phyloP scores from a whole-genome alignment of 1,140 invertebrate species.

The honey bee (Apis mellifera) region DNA sequence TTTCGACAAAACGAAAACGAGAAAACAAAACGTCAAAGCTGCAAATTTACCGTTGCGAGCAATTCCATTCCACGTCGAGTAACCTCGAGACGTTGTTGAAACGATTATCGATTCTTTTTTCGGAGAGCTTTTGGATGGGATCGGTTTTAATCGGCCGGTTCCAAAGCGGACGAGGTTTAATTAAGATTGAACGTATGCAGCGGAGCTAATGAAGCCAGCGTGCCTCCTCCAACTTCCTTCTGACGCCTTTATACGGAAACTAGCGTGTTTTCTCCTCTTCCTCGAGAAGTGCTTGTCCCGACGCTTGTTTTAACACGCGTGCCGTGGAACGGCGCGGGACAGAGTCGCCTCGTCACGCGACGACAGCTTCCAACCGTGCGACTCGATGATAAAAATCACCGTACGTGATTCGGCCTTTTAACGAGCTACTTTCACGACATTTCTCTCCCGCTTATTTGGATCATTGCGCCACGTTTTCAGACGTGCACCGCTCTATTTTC shows the following conservation, averaged over 20 bases:
- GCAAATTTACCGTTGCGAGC: too few relatives aligned
- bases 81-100: background rate
- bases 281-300: constrained; percentile 1
- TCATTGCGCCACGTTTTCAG: constrained; percentile 1
- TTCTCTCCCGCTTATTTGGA: background rate
- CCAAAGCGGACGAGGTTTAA: constrained; percentile 55
- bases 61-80: too few relatives aligned
- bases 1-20: background rate
- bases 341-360: background rate
- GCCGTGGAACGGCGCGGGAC: background rate
- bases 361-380: background rate
- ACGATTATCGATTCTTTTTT: background rate
- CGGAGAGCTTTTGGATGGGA: background rate
- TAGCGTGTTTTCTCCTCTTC: constrained; percentile 24
- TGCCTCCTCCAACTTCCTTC: constrained; percentile 5
- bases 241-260: constrained; percentile 18
- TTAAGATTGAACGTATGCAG: constrained; percentile 69
- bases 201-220: constrained; percentile 62
- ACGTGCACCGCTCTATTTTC: background rate
- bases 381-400: constrained; percentile 43
- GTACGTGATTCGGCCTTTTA: constrained; percentile 43
- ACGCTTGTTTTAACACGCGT: background rate
- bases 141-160: constrained; percentile 50
- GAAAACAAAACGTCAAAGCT: constrained; percentile 5
- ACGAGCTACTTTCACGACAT: constrained; percentile 46